These are phyloP conservation scores for Gymnarchus niloticus DNA, from an alignment of 2,113 vertebrate species.

Conservation along the genomic window DNA sequence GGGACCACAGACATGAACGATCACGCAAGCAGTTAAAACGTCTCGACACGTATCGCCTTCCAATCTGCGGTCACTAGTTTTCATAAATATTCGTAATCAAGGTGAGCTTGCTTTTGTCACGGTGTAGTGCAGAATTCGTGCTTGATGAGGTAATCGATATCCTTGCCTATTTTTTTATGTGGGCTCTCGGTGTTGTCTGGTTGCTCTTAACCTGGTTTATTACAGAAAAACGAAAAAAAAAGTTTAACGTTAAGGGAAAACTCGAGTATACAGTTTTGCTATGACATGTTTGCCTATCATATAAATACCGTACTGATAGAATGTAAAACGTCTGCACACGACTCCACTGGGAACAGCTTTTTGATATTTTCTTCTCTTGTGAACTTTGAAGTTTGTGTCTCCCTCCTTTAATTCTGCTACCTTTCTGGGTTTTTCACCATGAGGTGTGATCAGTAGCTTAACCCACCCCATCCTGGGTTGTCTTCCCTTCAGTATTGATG, in stretches of 20 bases:
- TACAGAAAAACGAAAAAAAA: conserved; percentile 4
- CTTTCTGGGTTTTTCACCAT: conserved; percentile 41
- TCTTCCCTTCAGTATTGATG: conserved; percentile 3
- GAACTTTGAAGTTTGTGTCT: conserved; percentile 36
- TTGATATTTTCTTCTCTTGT: conserved; percentile 35
- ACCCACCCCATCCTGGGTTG: conserved; percentile 9
- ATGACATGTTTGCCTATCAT: conserved; percentile 27
- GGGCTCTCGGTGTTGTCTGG: conserved; percentile 36
- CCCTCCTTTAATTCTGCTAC: background rate
- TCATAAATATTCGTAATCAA: conserved; percentile 23
- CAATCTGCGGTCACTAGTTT: conserved; percentile 29
- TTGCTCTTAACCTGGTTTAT: conserved; percentile 21
- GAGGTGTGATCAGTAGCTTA: conserved; percentile 36
- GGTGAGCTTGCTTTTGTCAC: conserved; percentile 51
- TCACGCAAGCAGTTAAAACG: conserved; percentile 22
- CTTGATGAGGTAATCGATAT: conserved; percentile 45
- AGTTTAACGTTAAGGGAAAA: background rate
- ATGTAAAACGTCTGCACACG: conserved; percentile 37
- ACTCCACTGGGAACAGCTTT: conserved; percentile 27
- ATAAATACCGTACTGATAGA: conserved; percentile 32
- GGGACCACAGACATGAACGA: background rate
- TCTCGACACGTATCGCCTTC: background rate
- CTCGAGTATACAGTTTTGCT: conserved; percentile 31
- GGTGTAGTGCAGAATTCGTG: conserved; percentile 46
- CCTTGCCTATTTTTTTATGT: conserved; percentile 45